These are phyloP conservation scores for Leptopterna dolabrata DNA, from an alignment of 2,888 invertebrate species.

Conservation along the genomic window DNA sequence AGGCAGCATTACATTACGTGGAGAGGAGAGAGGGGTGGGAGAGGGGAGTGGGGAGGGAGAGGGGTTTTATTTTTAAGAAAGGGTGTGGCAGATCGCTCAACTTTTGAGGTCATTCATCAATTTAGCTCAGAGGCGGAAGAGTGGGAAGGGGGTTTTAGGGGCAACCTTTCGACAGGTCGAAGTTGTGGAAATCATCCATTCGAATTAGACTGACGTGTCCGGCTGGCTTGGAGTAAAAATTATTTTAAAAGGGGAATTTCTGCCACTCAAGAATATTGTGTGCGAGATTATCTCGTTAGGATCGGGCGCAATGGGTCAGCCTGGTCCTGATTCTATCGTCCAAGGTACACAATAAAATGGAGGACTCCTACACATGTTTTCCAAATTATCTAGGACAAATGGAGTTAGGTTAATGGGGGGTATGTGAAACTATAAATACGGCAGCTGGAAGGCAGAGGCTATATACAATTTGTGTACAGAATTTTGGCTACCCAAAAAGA, in stretches of 20 bases:
- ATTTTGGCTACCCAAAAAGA: too few relatives aligned
- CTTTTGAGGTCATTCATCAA: slow-evolving; percentile 40
- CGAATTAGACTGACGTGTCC: slow-evolving; percentile 8
- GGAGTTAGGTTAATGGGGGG: too few relatives aligned
- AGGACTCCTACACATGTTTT: too few relatives aligned
- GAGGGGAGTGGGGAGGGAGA: too few relatives aligned
- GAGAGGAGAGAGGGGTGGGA: neutral
- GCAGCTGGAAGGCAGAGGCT: too few relatives aligned
- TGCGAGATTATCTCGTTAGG: neutral
- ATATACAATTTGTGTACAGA: too few relatives aligned
- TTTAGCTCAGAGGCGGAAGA: neutral
- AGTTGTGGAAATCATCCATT: slow-evolving; percentile 30
- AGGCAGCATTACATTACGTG: neutral
- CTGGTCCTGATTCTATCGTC: too few relatives aligned
- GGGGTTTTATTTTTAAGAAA: slow-evolving; percentile 27
- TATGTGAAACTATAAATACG: too few relatives aligned
- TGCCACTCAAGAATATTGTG: neutral
- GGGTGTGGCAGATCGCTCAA: slow-evolving; percentile 25
- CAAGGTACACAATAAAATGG: too few relatives aligned
- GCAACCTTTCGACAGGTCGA: slow-evolving; percentile 26
- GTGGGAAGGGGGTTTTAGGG: neutral
- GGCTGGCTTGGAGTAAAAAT: neutral
- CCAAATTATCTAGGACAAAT: too few relatives aligned
- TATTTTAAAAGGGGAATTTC: neutral
- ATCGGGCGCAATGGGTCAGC: neutral